Conservation (phyloP, 2,113 vertebrate genomes). For the Alouatta palliata region DNA sequence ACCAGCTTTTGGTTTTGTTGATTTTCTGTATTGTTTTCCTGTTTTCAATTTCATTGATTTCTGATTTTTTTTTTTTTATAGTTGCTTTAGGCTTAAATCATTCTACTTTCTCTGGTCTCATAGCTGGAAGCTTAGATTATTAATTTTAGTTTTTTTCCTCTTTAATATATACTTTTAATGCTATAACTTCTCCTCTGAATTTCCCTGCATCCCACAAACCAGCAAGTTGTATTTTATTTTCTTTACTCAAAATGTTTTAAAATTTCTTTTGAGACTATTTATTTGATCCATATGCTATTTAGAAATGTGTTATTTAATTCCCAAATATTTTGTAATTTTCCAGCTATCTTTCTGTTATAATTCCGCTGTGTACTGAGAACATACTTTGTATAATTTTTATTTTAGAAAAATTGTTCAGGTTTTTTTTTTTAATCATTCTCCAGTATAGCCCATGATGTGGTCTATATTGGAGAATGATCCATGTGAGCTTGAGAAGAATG, state of each 20-base stretch:
- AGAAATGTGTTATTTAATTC: slow-evolving; percentile 14
- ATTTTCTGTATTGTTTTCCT: not conserved
- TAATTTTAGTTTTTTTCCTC: not conserved
- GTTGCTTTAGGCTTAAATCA: slow-evolving; percentile 1
- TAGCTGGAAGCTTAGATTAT: not conserved
- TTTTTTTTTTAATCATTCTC: not conserved
- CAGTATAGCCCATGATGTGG: not conserved
- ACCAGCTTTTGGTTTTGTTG: not conserved
- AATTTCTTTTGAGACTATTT: slow-evolving; percentile 1
- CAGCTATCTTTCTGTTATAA: not conserved
- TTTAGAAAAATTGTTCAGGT: not conserved
- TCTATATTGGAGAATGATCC: not conserved
- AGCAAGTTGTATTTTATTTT: not conserved
- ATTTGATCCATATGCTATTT: not conserved
- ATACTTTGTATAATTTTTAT: not conserved
- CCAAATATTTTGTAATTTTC: not conserved
- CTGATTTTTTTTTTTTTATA: slow-evolving; percentile 1
- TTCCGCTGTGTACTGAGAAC: not conserved
- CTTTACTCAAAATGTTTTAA: not conserved
- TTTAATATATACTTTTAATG: not conserved
- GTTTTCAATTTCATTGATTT: slow-evolving; percentile 3
- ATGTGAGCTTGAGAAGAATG: slow-evolving; percentile 8
- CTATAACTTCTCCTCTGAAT: not conserved
- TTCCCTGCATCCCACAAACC: not conserved
- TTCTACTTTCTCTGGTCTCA: not conserved